Conservation (phyloP, 2,888 invertebrate genomes). For the Temnothorax ravouxi region DNA sequence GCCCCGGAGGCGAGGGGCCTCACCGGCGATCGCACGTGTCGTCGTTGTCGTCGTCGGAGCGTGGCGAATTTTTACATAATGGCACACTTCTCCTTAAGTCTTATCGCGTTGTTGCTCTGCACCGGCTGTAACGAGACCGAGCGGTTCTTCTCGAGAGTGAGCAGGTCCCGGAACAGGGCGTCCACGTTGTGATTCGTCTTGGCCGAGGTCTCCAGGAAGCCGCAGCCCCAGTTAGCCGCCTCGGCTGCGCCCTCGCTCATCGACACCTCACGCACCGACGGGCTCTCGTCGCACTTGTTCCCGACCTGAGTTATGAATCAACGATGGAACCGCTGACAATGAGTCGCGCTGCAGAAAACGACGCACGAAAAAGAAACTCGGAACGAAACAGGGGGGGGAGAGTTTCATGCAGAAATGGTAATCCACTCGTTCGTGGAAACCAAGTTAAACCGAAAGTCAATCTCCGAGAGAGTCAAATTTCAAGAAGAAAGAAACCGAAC, state of each 20-base stretch:
- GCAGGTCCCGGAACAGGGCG: conserved; percentile 97
- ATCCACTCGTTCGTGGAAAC: background rate
- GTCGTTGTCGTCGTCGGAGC: background rate
- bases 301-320: conserved; percentile 88
- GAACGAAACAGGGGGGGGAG: background rate
- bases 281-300: conserved; percentile 99
- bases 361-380: background rate
- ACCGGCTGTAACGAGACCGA: conserved; percentile 96
- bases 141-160: conserved; percentile 99
- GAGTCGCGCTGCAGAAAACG: background rate
- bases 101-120: conserved; percentile 88
- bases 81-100: conserved; percentile 90
- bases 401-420: conserved; percentile 22
- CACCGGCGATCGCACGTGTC: conserved; percentile 13
- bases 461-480: background rate
- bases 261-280: conserved; percentile 94
- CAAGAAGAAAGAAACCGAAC: background rate
- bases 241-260: conserved; percentile 95
- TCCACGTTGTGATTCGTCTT: conserved; percentile 99
- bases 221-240: conserved; percentile 97
- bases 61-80: conserved; percentile 87
- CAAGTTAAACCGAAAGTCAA: background rate
- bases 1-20: background rate
- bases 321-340: background rate
- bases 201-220: conserved; percentile 99